Conservation (phyloP, 92 coral and sea anemone genomes). For the Umimayanthus chanpuru region DNA sequence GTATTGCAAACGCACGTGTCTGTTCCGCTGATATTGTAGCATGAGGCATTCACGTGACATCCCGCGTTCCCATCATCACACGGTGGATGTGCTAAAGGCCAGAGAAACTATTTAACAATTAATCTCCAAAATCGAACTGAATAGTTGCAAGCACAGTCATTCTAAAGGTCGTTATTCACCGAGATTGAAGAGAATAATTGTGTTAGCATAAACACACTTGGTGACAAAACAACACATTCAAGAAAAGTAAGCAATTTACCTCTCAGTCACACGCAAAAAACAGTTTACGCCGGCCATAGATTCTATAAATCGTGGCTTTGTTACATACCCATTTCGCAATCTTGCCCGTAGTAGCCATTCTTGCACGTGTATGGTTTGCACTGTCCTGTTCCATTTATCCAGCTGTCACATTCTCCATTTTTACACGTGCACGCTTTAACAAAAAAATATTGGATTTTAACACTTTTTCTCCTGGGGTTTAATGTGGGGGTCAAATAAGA, state of each 20-base stretch:
- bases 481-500: no score
- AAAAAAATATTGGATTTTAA: neutral
- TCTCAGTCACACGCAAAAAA: no score
- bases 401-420: constrained; percentile 78
- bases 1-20: constrained; percentile 80
- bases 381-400: constrained; percentile 72
- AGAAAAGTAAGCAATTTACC: no score
- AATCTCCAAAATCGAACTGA: no score
- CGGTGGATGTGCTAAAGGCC: constrained; percentile 52
- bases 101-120: neutral
- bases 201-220: no score
- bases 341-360: constrained; percentile 70
- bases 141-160: no score
- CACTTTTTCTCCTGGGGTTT: neutral
- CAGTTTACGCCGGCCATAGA: no score
- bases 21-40: constrained; percentile 58
- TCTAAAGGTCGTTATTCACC: no score
- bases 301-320: neutral
- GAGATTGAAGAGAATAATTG: no score
- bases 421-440: constrained; percentile 74
- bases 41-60: constrained; percentile 61
- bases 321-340: constrained; percentile 75
- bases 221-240: no score
- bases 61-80: constrained; percentile 34
- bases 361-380: constrained; percentile 77